Evolutionary conservation across 2,797 vertebrate species (phyloP).

Genomic region (Bryconaethiops microstoma): DNA sequence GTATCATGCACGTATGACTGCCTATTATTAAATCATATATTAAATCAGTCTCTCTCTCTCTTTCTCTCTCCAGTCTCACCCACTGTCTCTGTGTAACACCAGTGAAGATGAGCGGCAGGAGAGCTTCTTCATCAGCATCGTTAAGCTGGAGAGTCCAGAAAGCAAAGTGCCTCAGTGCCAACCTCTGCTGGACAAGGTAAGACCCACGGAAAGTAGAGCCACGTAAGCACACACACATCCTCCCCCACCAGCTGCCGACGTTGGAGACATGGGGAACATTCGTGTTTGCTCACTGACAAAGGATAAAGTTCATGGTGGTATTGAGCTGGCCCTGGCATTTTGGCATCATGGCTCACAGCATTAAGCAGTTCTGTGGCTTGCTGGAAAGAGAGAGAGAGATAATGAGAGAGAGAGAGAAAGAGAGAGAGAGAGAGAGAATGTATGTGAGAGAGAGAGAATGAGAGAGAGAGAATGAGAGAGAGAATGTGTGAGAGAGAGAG

Average conservation of each 20-base stretch:
- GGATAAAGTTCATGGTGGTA: constrained; percentile 39
- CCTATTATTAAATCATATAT: not conserved
- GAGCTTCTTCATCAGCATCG: constrained; percentile 91
- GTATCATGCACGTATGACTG: not conserved
- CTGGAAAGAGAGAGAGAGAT: not conserved
- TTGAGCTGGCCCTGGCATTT: constrained; percentile 17
- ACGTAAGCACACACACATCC: constrained; percentile 1
- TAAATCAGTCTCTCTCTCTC: constrained; percentile 9
- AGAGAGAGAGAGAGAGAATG: too few relatives aligned
- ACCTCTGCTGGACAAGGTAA: constrained; percentile 91
- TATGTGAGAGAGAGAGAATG: too few relatives aligned
- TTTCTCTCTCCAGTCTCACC: constrained; percentile 85
- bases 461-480: too few relatives aligned
- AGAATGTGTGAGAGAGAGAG: too few relatives aligned
- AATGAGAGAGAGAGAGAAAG: not conserved
- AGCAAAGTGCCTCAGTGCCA: constrained; percentile 87
- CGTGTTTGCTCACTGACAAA: constrained; percentile 41
- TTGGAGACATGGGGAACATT: constrained; percentile 21
- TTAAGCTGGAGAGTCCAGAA: constrained; percentile 90
- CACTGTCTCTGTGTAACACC: constrained; percentile 94
- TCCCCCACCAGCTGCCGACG: not conserved
- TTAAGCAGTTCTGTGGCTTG: not conserved
- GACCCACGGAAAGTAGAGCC: constrained; percentile 23
- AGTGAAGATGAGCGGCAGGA: constrained; percentile 94
- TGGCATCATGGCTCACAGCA: constrained; percentile 23